Percentiles rank a stretch among this genome's conserved stretches.
Conservation (phyloP, 2,113 vertebrate genomes). For the Holacanthus passer region DNA sequence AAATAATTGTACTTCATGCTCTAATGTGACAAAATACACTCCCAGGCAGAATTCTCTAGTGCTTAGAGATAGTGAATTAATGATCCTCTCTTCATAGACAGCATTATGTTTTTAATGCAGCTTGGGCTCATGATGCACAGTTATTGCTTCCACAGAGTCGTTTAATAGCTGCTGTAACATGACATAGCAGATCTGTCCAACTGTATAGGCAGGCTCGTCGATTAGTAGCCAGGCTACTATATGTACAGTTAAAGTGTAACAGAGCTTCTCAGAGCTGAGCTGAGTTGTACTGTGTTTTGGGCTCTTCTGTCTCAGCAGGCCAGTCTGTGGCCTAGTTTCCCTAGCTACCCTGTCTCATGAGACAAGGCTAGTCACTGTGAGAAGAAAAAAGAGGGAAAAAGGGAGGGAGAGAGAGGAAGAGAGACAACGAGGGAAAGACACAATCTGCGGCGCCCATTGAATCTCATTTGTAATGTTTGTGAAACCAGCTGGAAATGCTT, state of each 20-base stretch:
- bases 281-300: conserved; percentile 22
- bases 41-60: not conserved
- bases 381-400: conserved; percentile 45
- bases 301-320: conserved; percentile 53
- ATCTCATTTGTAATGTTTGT: conserved; percentile 75
- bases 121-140: not conserved
- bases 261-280: conserved; percentile 40
- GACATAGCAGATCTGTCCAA: conserved; percentile 3
- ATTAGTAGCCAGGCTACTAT: not conserved
- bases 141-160: not conserved
- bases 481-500: conserved; percentile 80
- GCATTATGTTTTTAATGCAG: not conserved
- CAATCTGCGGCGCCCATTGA: conserved; percentile 56
- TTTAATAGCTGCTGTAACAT: conserved; percentile 18
- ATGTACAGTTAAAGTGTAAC: conserved; percentile 25
- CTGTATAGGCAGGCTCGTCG: not conserved
- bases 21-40: not conserved
- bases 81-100: too few species aligned
- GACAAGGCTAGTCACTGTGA: conserved; percentile 68
- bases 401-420: conserved; percentile 18
- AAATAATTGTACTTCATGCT: not conserved
- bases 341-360: conserved; percentile 64
- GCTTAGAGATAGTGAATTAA: not conserved
- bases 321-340: conserved; percentile 73
- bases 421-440: conserved; percentile 47